Conservation (phyloP, 2,113 vertebrate species). For the Rhinopomastus cyanomelas region DNA sequence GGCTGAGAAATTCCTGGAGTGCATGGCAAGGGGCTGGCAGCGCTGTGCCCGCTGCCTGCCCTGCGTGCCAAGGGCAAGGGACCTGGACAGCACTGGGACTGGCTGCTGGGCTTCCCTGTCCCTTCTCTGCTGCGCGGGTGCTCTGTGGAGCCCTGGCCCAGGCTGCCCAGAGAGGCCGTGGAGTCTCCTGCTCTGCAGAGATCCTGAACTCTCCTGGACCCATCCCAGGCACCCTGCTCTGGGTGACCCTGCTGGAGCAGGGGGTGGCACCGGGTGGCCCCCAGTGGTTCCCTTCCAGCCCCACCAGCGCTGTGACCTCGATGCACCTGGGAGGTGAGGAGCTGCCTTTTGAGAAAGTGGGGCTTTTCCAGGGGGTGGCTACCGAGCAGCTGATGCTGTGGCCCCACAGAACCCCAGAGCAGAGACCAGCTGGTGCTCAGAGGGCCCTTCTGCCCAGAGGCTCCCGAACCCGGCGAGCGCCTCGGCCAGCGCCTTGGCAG, state of each 20-base stretch:
- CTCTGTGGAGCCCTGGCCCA: too few relatives aligned
- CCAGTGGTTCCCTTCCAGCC: not conserved
- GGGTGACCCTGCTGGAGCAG: not conserved
- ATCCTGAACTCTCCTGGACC: too few relatives aligned
- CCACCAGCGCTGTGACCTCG: not conserved
- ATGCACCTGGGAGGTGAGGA: not conserved
- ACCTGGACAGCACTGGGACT: not conserved
- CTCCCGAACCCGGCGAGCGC: not conserved
- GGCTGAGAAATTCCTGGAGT: not conserved
- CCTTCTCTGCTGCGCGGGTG: too few relatives aligned
- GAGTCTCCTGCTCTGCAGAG: too few relatives aligned
- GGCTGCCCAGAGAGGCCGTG: too few relatives aligned
- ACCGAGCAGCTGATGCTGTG: not conserved
- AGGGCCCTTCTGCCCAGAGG: not conserved
- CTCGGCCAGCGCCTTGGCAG: slow-evolving; percentile 17
- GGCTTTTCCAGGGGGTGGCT: not conserved
- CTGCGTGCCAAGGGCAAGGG: not conserved
- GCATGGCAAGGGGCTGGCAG: not conserved
- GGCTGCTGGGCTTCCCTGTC: not conserved
- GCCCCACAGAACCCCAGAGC: not conserved
- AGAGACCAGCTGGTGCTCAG: fast-evolving
- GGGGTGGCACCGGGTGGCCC: not conserved
- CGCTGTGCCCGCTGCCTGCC: fast-evolving
- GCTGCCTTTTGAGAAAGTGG: not conserved
- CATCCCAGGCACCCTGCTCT: not conserved